phyloP scores from a whole-genome alignment of 1,140 invertebrate genomes.

The Melipona quadrifasciata region DNA sequence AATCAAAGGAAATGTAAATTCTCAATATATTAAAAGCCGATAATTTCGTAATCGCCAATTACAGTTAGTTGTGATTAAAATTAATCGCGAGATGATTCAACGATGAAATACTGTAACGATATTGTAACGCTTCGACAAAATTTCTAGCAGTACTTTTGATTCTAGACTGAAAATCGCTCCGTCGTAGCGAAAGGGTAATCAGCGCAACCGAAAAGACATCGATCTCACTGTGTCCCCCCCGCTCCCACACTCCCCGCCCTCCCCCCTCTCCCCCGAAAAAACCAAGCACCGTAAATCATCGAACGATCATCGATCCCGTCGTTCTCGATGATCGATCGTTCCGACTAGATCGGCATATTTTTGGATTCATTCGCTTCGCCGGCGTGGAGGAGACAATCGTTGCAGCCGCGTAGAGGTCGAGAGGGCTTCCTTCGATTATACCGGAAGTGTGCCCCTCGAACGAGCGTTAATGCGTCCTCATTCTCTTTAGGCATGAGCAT shows the following conservation, averaged over 20 bases:
- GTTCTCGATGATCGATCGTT: constrained; percentile 43
- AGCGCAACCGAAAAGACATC: constrained; percentile 30
- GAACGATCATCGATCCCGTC: constrained; percentile 27
- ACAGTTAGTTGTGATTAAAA: not conserved
- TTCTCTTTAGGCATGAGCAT: constrained; percentile 26
- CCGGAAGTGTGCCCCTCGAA: not conserved
- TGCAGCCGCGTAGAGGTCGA: not conserved
- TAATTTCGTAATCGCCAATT: not conserved
- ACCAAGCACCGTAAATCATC: constrained; percentile 31
- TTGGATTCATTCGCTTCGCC: constrained; percentile 34
- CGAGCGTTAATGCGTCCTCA: not conserved
- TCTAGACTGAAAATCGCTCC: not conserved
- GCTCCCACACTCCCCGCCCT: no score
- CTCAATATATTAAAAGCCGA: no score
- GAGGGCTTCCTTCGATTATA: not conserved
- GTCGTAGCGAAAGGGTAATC: constrained; percentile 24
- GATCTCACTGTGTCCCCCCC: constrained; percentile 19
- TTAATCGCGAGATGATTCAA: not conserved
- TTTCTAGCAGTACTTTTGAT: not conserved
- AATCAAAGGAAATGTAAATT: not conserved
- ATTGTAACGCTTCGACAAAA: not conserved
- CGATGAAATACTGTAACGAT: not conserved
- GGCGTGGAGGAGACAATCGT: constrained; percentile 19
- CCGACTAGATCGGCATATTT: constrained; percentile 60
- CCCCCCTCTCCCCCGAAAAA: not conserved